Evolutionary conservation across 1,140 invertebrate genomes (phyloP).

Genomic region (Brachionus plicatilis): DNA sequence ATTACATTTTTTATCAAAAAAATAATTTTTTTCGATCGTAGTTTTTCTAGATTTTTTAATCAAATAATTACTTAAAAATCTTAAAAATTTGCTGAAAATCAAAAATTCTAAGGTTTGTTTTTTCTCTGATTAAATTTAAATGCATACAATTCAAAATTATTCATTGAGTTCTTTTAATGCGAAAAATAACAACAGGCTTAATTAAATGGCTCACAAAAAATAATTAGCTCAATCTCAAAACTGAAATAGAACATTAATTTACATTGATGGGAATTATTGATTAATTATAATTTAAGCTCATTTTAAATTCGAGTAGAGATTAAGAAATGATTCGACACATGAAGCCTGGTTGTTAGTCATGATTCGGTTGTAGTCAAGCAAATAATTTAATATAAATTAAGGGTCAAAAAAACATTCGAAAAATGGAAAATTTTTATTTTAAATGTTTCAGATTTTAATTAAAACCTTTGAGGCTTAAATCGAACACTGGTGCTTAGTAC

Average conservation of each 20-base stretch:
- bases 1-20: too few relatives aligned
- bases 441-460: background rate
- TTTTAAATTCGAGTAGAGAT: constrained; percentile 24
- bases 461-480: background rate
- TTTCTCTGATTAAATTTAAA: too few relatives aligned
- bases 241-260: constrained; percentile 8
- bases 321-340: background rate
- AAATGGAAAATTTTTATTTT: background rate
- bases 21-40: too few relatives aligned
- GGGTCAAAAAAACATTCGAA: constrained; percentile 11
- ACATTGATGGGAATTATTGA: constrained; percentile 1
- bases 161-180: background rate
- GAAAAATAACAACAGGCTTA: background rate
- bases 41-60: too few relatives aligned
- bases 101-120: too few relatives aligned
- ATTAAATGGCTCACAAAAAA: background rate
- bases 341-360: background rate
- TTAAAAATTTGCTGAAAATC: too few relatives aligned
- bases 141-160: too few relatives aligned
- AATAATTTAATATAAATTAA: background rate
- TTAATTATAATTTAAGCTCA: constrained; percentile 30
- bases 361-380: constrained; percentile 28
- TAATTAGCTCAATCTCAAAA: background rate
- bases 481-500: background rate
- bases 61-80: too few relatives aligned